Conservation (phyloP, 2,888 invertebrate genomes). For the Portevinia maculata region DNA sequence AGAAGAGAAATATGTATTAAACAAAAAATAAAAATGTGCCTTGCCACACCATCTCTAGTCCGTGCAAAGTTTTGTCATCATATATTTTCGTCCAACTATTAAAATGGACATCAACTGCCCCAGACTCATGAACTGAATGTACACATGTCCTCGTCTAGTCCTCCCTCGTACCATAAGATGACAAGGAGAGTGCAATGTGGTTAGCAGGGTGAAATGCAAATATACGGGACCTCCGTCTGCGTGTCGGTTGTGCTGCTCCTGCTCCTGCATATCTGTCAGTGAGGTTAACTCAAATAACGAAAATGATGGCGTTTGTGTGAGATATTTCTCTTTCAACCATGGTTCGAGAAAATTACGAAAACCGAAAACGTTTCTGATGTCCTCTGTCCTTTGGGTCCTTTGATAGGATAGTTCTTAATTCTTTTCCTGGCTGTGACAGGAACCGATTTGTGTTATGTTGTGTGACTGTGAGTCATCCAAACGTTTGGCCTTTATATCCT, state of each 20-base stretch:
- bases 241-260: slow-evolving; percentile 8
- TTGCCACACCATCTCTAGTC: neutral
- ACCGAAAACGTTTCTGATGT: slow-evolving; percentile 35
- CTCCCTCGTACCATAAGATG: neutral
- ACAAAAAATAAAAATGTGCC: neutral
- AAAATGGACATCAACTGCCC: slow-evolving; percentile 38
- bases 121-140: neutral
- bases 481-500: slow-evolving; percentile 23
- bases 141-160: no score
- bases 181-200: slow-evolving; percentile 35
- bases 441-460: slow-evolving; percentile 30
- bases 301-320: slow-evolving; percentile 39
- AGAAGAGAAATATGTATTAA: slow-evolving; percentile 5
- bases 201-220: slow-evolving; percentile 1
- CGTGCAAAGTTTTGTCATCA: slow-evolving; percentile 36
- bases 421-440: slow-evolving; percentile 39
- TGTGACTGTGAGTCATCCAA: slow-evolving; percentile 19
- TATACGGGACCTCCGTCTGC: slow-evolving; percentile 11
- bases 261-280: slow-evolving; percentile 49
- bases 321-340: slow-evolving; percentile 19
- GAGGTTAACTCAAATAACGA: slow-evolving; percentile 55
- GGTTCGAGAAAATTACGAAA: slow-evolving; percentile 26
- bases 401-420: slow-evolving; percentile 9
- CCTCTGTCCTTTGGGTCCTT: neutral
- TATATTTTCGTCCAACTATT: slow-evolving; percentile 14